Percentiles rank a stretch among this genome's conserved stretches.
Evolutionary conservation across 2,797 vertebrate genomes (phyloP).

Genomic region (Crocodylus rhombifer): DNA sequence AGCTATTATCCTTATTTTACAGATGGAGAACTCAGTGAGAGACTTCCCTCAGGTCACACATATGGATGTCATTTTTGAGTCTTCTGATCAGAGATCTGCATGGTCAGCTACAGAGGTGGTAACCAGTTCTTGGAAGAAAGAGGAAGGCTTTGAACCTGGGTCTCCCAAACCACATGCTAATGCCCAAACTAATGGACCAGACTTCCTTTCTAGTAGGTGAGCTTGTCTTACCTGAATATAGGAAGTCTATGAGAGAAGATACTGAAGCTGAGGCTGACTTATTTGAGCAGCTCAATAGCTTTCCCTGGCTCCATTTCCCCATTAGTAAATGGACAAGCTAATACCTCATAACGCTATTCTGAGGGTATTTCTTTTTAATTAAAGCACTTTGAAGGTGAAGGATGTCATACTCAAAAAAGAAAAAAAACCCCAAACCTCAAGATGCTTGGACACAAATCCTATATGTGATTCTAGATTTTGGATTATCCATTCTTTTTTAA

Average conservation of each 20-base stretch:
- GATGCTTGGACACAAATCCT: background rate
- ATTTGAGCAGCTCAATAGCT: background rate
- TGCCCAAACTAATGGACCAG: background rate
- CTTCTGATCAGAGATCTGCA: too few species aligned
- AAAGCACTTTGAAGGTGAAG: background rate
- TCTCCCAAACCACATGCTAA: background rate
- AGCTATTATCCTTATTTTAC: background rate
- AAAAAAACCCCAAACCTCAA: background rate
- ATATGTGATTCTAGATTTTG: background rate
- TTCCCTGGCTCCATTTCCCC: accelerated
- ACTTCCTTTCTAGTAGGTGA: background rate
- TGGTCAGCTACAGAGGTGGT: too few species aligned
- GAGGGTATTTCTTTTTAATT: background rate
- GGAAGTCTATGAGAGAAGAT: background rate
- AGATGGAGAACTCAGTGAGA: background rate
- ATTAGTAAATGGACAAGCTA: background rate
- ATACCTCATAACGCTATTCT: background rate
- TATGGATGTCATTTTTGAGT: background rate
- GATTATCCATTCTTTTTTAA: background rate
- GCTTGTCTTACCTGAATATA: background rate
- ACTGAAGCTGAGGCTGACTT: accelerated
- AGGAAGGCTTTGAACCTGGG: background rate
- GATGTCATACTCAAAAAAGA: background rate
- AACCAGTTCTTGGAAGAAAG: background rate
- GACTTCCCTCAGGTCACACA: background rate